A percentile compares a stretch with the other conserved stretches of the same genome.
phyloP scores from a whole-genome alignment of 2,113 vertebrate species.

The Ifrita kowaldi region DNA sequence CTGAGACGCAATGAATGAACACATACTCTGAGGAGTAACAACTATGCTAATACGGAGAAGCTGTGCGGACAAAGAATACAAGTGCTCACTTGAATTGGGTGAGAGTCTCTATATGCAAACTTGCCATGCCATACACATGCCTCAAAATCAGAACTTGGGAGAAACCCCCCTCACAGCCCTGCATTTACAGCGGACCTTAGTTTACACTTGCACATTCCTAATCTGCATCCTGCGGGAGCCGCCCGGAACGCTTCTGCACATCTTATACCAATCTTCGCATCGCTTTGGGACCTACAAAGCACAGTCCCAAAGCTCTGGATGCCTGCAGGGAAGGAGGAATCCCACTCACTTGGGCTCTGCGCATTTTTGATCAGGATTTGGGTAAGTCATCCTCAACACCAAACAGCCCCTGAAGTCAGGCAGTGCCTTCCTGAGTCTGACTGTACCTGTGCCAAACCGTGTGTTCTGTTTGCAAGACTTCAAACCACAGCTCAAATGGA shows the following conservation, averaged over 20 bases:
- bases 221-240: not conserved
- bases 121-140: not conserved
- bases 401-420: not conserved
- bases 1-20: conserved; percentile 59
- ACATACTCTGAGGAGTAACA: conserved; percentile 42
- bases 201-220: rapidly evolving
- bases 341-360: not conserved
- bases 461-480: too few relatives aligned
- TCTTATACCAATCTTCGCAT: rapidly evolving
- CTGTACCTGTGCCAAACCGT: not conserved
- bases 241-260: rapidly evolving
- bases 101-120: not conserved
- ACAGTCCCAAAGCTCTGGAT: rapidly evolving
- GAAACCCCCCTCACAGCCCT: not conserved
- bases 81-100: not conserved
- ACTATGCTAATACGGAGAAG: not conserved
- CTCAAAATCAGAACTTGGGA: not conserved
- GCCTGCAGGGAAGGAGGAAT: not conserved
- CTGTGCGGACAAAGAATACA: not conserved
- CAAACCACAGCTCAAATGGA: not conserved
- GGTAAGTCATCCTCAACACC: not conserved
- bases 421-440: not conserved
- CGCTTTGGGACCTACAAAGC: rapidly evolving
- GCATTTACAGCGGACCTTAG: rapidly evolving
- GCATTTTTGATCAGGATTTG: not conserved